Evolutionary conservation across 2,113 vertebrate genomes (phyloP), one percentile per base, ranked within the genome.

Genomic region (Odobenus rosmarus): DNA sequence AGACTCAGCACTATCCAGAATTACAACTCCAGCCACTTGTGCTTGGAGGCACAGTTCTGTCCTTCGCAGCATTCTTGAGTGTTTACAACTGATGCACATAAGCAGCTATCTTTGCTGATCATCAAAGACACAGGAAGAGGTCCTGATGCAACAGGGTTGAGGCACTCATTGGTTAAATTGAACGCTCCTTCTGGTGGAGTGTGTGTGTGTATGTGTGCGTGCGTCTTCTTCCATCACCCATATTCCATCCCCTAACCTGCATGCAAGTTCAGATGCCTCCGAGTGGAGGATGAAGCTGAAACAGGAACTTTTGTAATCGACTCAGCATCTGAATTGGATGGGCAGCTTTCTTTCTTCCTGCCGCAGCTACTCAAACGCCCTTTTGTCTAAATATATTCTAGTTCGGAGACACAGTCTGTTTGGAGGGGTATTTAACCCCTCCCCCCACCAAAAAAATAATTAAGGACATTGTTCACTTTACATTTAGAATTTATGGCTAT

Each of bases 221-320:
- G 0, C 1, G 7, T 79, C 55, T n/a, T 7, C 14, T 21, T 9
- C 26, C 21, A 51, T n/a, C 2, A 7, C 51, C 21, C 26, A 5
- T 13, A 31, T 79, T 23, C 95, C 93, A 81, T 90, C 0, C 0
- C 62, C 83, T 87, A 93, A 95, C 14, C 36, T 90, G 57, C 8
- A n/a, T 72, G 53, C 67, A 88, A 93, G 80, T 87, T 67, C 57
- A 88, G 3, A 55, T 82, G 33, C 87, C 83, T 39, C 74, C 91
- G 77, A 84, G 72, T 87, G 24, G 53, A 15, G 80, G 69, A 88
- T 89, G 97, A 57, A 94, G 93, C 93, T 96, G 97, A 98, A 97
- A 86, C 61, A 64, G 51, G 57, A 87, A 92, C 53, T 62, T 98
- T 96, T 98, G 55, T 87, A 79, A 80, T 79, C 96, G 62, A 95